phyloP scores from a whole-genome alignment of 2,113 vertebrate species.

The Dipodomys spectabilis region DNA sequence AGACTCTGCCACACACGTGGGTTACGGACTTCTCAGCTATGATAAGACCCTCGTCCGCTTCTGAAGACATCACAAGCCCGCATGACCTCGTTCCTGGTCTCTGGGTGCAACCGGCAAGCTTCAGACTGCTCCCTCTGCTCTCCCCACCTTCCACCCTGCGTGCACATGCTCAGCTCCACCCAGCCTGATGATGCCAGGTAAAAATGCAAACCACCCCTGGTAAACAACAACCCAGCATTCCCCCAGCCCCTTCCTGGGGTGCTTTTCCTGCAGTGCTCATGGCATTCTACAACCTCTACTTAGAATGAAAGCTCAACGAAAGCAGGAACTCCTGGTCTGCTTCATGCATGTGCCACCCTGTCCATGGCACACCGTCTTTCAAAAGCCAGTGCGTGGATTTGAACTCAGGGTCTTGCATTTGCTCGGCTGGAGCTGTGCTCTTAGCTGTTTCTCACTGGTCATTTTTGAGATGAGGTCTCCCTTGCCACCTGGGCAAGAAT shows the following conservation, averaged over 20 bases:
- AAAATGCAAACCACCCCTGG: background rate
- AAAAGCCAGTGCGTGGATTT: background rate
- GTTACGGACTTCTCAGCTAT: background rate
- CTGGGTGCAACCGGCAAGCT: background rate
- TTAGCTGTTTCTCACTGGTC: too few species aligned
- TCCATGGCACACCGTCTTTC: background rate
- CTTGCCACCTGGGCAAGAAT: too few species aligned
- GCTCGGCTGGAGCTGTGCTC: too few species aligned
- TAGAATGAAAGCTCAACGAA: background rate
- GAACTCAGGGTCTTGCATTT: too few species aligned
- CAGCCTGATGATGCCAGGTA: background rate
- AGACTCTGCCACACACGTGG: background rate
- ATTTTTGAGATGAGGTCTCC: too few species aligned
- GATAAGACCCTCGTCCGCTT: fast-evolving
- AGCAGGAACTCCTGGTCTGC: background rate
- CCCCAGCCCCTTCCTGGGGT: fast-evolving
- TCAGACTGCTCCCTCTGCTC: too few species aligned
- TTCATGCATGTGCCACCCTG: background rate
- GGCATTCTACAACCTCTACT: background rate
- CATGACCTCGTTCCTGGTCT: background rate
- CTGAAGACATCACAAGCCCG: fast-evolving
- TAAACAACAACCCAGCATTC: fast-evolving
- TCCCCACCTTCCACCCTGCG: background rate
- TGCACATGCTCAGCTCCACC: background rate
- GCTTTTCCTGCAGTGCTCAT: background rate